Conservation (phyloP, 2,888 invertebrate species). For the Leptopilina drosophilae region DNA sequence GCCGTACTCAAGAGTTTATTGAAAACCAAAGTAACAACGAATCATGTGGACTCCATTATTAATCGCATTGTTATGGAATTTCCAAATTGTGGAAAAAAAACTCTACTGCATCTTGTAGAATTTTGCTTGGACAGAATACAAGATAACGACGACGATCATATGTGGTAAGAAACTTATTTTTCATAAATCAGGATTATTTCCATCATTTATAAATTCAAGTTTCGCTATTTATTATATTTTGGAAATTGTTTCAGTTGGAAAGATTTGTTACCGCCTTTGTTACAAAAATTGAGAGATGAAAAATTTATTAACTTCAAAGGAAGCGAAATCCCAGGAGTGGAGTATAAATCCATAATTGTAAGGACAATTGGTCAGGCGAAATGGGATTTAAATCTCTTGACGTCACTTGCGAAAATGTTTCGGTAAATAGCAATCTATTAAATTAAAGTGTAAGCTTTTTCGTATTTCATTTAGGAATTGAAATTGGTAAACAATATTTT, state of each 20-base stretch:
- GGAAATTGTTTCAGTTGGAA: slow-evolving; percentile 80
- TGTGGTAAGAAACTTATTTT: slow-evolving; percentile 70
- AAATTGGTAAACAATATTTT: too few species aligned
- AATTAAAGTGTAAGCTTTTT: too few species aligned
- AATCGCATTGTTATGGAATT: slow-evolving; percentile 78
- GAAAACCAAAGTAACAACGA: slow-evolving; percentile 72
- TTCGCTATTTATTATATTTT: neutral
- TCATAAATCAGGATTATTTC: too few species aligned
- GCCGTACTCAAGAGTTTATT: slow-evolving; percentile 74
- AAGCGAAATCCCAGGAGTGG: slow-evolving; percentile 79
- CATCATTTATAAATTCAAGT: too few species aligned
- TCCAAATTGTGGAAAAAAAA: slow-evolving; percentile 77
- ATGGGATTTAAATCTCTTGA: slow-evolving; percentile 81
- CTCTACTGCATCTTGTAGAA: slow-evolving; percentile 79
- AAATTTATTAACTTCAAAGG: slow-evolving; percentile 80
- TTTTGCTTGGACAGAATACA: slow-evolving; percentile 80
- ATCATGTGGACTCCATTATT: slow-evolving; percentile 78
- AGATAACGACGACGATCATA: slow-evolving; percentile 78
- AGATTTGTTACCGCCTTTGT: slow-evolving; percentile 82
- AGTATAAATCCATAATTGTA: slow-evolving; percentile 82
- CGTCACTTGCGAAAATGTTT: slow-evolving; percentile 84
- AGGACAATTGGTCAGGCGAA: slow-evolving; percentile 80
- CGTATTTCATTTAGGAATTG: too few species aligned
- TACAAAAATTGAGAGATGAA: slow-evolving; percentile 79
- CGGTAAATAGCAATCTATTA: slow-evolving; percentile 78